Conservation (phyloP, 1,140 invertebrate genomes). For the Pemphigus obesinymphae region DNA sequence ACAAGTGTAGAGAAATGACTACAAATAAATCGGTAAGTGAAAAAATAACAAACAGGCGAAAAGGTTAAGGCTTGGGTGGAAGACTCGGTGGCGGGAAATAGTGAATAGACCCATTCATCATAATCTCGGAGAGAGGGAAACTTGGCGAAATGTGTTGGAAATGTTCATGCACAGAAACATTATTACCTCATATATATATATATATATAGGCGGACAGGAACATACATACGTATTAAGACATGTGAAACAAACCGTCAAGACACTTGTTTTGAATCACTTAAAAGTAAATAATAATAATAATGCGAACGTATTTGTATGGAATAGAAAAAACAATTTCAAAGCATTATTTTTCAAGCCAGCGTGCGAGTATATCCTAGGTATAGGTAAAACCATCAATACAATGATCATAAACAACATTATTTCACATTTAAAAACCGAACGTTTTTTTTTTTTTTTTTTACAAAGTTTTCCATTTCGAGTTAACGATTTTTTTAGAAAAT, state of each 20-base stretch:
- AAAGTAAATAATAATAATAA: slow-evolving; percentile 4
- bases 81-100: not conserved
- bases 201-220: too few species aligned
- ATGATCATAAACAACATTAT: not conserved
- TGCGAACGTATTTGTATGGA: not conserved
- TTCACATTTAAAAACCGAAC: not conserved
- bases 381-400: not conserved
- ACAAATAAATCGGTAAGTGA: not conserved
- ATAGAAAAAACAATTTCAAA: not conserved
- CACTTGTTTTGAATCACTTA: slow-evolving; percentile 4
- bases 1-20: not conserved
- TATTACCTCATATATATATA: not conserved
- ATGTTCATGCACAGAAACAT: not conserved
- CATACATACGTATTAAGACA: not conserved
- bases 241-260: not conserved
- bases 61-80: not conserved
- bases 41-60: not conserved
- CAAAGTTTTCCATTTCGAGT: not conserved
- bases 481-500: not conserved
- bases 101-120: slow-evolving; percentile 16
- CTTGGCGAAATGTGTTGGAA: not conserved
- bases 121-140: not conserved
- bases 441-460: not conserved
- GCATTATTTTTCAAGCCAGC: not conserved
- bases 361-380: not conserved